Evolutionary conservation across 64 coral and sea anemone genomes (phyloP).

Genomic region (Stylophora pistillata): DNA sequence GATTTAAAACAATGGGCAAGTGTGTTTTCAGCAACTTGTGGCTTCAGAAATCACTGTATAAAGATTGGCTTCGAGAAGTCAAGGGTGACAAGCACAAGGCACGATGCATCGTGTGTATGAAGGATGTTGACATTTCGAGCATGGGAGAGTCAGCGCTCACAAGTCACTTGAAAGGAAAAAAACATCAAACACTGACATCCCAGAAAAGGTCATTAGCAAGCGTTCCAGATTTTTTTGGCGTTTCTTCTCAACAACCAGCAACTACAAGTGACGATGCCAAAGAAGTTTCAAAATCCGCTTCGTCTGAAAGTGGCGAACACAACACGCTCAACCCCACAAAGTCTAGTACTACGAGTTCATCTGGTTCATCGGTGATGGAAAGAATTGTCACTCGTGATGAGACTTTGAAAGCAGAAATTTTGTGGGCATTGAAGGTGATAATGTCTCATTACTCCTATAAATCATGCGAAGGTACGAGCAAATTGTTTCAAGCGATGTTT

Average conservation of each 20-base stretch:
- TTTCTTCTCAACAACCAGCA: slow-evolving; percentile 33
- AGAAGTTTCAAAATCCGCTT: slow-evolving; percentile 21
- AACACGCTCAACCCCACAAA: background rate
- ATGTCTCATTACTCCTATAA: slow-evolving; percentile 78
- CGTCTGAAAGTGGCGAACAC: slow-evolving; percentile 9
- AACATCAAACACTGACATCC: slow-evolving; percentile 25
- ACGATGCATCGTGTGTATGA: background rate
- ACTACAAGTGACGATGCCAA: slow-evolving; percentile 23
- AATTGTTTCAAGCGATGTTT: slow-evolving; percentile 70
- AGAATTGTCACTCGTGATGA: slow-evolving; percentile 49
- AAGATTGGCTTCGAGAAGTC: too few relatives aligned
- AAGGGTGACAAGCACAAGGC: too few relatives aligned
- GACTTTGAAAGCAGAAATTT: slow-evolving; percentile 58
- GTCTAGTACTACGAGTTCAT: background rate
- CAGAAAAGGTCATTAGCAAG: slow-evolving; percentile 33
- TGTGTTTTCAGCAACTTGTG: too few relatives aligned
- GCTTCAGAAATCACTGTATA: too few relatives aligned
- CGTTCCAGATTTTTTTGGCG: slow-evolving; percentile 17
- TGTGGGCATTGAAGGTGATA: slow-evolving; percentile 63
- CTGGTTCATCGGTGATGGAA: slow-evolving; percentile 24
- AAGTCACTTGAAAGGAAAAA: slow-evolving; percentile 24
- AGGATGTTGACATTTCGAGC: slow-evolving; percentile 21
- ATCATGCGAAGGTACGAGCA: slow-evolving; percentile 57
- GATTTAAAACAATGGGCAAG: too few relatives aligned
- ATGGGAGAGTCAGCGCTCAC: slow-evolving; percentile 18